phyloP scores from a whole-genome alignment of 2,797 vertebrate genomes.

The Loriculus beryllinus region DNA sequence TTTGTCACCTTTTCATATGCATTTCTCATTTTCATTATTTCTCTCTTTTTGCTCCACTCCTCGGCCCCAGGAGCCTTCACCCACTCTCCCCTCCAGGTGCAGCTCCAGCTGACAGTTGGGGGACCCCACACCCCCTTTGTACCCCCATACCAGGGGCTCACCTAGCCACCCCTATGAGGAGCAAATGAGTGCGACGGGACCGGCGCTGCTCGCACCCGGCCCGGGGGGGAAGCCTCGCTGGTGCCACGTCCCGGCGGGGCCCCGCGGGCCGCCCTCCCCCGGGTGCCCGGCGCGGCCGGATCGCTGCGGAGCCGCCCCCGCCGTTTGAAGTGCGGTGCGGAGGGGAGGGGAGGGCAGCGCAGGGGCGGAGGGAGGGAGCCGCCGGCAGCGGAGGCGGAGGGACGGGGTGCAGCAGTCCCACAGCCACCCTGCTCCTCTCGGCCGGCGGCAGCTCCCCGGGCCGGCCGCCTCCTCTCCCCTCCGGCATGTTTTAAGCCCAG shows the following conservation, averaged over 20 bases:
- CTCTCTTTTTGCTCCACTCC: not conserved
- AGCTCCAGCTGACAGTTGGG: not conserved
- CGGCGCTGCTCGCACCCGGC: not conserved
- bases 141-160: not conserved
- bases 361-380: constrained; percentile 64
- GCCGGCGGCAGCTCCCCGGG: constrained; percentile 18
- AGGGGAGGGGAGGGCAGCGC: constrained; percentile 31
- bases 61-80: not conserved
- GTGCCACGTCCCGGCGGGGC: constrained; percentile 88
- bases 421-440: constrained; percentile 3
- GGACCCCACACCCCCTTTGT: fast-evolving
- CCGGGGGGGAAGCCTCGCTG: constrained; percentile 66
- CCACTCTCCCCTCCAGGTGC: not conserved
- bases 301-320: constrained; percentile 76
- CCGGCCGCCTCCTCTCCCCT: constrained; percentile 43
- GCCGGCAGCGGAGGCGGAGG: constrained; percentile 13
- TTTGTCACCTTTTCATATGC: not conserved
- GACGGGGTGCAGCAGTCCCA: constrained; percentile 28
- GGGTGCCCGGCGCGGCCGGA: constrained; percentile 70
- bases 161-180: not conserved
- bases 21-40: not conserved
- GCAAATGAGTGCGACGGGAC: not conserved
- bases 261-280: constrained; percentile 76
- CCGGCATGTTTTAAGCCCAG: constrained; percentile 74
- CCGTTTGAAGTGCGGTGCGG: constrained; percentile 83